phyloP scores from a whole-genome alignment of 2,113 vertebrate species.

The Petroica traversi region DNA sequence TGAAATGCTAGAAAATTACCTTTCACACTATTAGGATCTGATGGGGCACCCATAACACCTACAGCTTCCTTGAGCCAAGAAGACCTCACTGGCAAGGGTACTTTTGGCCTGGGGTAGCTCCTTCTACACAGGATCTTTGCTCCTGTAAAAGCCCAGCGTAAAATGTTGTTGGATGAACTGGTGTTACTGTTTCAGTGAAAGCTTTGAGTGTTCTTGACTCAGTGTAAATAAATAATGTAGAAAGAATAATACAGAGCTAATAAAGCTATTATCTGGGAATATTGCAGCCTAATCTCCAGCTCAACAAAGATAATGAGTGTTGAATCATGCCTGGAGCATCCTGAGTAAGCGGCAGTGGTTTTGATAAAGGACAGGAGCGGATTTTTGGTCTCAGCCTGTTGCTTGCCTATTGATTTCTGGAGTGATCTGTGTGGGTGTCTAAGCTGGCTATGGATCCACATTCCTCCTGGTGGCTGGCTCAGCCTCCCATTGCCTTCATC shows the following conservation, averaged over 20 bases:
- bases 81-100: neutral
- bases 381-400: neutral
- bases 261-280: constrained; percentile 44
- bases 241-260: constrained; percentile 27
- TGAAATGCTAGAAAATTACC: neutral
- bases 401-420: neutral
- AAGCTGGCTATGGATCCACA: neutral
- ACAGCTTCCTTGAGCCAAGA: neutral
- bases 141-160: neutral
- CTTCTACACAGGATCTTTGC: neutral
- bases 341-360: neutral
- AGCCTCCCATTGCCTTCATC: neutral
- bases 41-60: neutral
- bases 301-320: constrained; percentile 13
- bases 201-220: neutral
- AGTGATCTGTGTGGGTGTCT: neutral
- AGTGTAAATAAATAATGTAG: constrained; percentile 40
- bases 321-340: constrained; percentile 32
- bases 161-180: neutral
- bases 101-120: neutral
- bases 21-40: neutral
- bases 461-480: neutral
- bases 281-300: constrained; percentile 19
- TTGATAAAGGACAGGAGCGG: neutral
- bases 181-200: neutral